Evolutionary conservation across 2,888 invertebrate genomes (phyloP), one percentile per base, ranked within the genome.

Genomic region (Osedax fenrisi): DNA sequence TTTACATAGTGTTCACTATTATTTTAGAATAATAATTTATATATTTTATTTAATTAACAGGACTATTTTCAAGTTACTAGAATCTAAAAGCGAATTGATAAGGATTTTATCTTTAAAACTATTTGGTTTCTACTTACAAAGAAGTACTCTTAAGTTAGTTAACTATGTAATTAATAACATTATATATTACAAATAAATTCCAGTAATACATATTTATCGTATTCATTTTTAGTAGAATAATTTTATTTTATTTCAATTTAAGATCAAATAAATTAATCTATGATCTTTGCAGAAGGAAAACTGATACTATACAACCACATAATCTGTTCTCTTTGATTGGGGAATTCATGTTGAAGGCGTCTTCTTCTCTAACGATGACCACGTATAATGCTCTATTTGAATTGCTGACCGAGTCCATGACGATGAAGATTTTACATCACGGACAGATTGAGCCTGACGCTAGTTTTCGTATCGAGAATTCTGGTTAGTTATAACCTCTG

Each of bases 301-400:
- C 95, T 86, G 98, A 99, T 86, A 94, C 96, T 74, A 95, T 99
- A 94, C 92, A 92, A 79, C 94, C 96, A 1, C 92, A 94, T 87
- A 99, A 99, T 88, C 88, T 99, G 82, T 97, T 97, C 87, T 95
- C 96, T 26, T 87, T 98, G 81, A 88, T 99, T 80, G 92, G 95
- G 41, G 95, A 95, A 83, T 89, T 96, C 78, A 88, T 99, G 80
- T 87, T 93, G 80, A 86, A 92, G 75, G 91, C 92, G 83, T 92
- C 93, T 82, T 92, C 92, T 83, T 91, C 90, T 10, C 88, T 99
- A 75, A 90, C 94, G 72, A 87, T 97, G 85, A 91, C 95, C 70
- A 95, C 94, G 0, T 99, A 99, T 88, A 97, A 97, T 87, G 95
- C 94, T 78, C 89, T 99, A 71, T 97, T 94, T 87, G 98, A 99